A percentile compares a stretch with the other conserved stretches of the same genome.
These are phyloP conservation scores for Mirounga angustirostris DNA, from an alignment of 2,113 vertebrate genomes.

Conservation along the genomic window DNA sequence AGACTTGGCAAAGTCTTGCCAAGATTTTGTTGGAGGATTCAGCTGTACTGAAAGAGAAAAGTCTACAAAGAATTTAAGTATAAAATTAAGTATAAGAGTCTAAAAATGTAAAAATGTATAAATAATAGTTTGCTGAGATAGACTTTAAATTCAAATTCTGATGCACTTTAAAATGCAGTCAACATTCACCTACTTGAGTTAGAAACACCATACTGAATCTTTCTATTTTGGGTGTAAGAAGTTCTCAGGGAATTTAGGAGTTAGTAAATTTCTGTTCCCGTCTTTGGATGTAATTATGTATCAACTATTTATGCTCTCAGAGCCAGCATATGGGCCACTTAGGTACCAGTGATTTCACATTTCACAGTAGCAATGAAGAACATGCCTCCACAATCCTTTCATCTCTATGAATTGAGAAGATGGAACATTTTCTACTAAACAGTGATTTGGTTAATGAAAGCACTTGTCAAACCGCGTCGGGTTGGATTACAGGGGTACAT, in stretches of 20 bases:
- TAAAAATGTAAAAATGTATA: background rate
- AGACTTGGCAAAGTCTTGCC: background rate
- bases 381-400: background rate
- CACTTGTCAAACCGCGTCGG: background rate
- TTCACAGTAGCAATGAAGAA: background rate
- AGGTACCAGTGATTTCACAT: background rate
- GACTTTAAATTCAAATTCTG: conserved; percentile 40
- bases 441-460: conserved; percentile 33
- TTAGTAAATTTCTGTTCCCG: conserved; percentile 53
- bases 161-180: conserved; percentile 34
- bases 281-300: conserved; percentile 31
- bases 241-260: conserved; percentile 59
- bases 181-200: conserved; percentile 63
- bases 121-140: conserved; percentile 49
- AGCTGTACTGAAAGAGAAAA: conserved; percentile 20
- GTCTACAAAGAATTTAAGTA: background rate
- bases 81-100: background rate
- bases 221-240: conserved; percentile 67
- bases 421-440: background rate
- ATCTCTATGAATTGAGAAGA: background rate
- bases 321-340: conserved; percentile 55
- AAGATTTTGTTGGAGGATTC: conserved; percentile 50
- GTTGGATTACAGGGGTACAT: background rate
- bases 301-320: background rate
- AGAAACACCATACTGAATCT: conserved; percentile 32